Evolutionary conservation across 1,140 invertebrate genomes (phyloP), one percentile per base, ranked within the genome.

Genomic region (Wasmannia auropunctata): DNA sequence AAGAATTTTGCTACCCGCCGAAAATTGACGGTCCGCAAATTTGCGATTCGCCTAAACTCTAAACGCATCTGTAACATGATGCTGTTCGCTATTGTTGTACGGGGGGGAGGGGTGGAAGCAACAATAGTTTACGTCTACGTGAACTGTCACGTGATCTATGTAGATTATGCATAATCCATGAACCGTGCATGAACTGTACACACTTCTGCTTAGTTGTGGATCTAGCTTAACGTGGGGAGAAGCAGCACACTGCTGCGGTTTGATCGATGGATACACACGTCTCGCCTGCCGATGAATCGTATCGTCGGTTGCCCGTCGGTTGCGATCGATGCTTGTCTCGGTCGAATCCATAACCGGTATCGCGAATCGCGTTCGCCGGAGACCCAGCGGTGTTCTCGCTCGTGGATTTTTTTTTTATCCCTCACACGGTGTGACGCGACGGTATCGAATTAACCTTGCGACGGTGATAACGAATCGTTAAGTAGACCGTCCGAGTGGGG

Each of bases 141-240:
- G 49, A 81, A 81, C 51, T 60, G 60, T 58, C 51, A 16, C 37
- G 22, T 31, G 51, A 74, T 83, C 37, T 40, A 54, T 37, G 67
- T 69, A 34, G 25, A 43, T 70, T 56, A 60, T 83, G 51, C 25
- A 60, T 72, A 72, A 83, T 83, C 67, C 67, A 72, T 74, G 67
- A 72, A 83, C 79, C 79, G 67, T 83, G 79, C 79, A 54, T 83
- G 79, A 83, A 43, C 67, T 25, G 28, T 43, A 34, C 79, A 74
- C 67, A 58, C 40, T 81, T 70, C 65, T 72, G 51, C 37, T 72
- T 40, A 34, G 37, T 60, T 43, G 51, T 74, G 79, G 51, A 72
- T 72, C 51, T 31, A 46, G 67, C 79, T 81, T 81, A 81, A 81
- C 37, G 37, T 51, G 14, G 25, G 67, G n/a, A n/a, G n/a, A n/a